Conservation (phyloP, 2,113 vertebrate genomes). For the Rhinoderma darwinii region DNA sequence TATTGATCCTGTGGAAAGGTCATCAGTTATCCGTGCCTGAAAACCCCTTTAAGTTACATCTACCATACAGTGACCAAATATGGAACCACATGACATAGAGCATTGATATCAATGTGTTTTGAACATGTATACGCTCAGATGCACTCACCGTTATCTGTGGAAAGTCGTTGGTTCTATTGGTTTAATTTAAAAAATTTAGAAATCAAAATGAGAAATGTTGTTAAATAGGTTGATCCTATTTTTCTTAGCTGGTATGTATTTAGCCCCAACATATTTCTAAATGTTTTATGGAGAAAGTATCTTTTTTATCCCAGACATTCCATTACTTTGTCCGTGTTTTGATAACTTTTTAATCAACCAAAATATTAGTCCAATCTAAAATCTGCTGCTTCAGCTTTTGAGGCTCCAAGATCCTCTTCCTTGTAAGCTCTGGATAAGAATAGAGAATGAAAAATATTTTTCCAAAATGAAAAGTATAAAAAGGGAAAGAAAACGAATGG, state of each 20-base stretch:
- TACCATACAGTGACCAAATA: too few relatives aligned
- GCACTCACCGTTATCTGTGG: too few relatives aligned
- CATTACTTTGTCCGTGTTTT: slow-evolving; percentile 15
- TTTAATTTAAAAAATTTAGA: not conserved
- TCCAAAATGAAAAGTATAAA: slow-evolving; percentile 32
- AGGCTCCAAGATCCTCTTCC: slow-evolving; percentile 27
- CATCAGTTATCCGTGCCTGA: too few relatives aligned
- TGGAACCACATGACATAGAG: not conserved
- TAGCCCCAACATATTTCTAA: not conserved
- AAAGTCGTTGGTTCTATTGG: not conserved
- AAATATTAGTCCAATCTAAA: slow-evolving; percentile 29
- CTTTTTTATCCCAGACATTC: slow-evolving; percentile 4
- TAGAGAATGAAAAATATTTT: slow-evolving; percentile 48
- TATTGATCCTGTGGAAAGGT: too few relatives aligned
- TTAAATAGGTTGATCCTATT: not conserved
- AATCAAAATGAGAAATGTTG: not conserved
- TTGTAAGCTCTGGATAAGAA: slow-evolving; percentile 27
- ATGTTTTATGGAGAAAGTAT: not conserved
- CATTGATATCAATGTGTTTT: not conserved
- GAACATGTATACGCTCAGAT: not conserved
- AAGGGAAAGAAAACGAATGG: slow-evolving; percentile 18
- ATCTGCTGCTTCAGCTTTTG: slow-evolving; percentile 43
- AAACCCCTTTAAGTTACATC: too few relatives aligned
- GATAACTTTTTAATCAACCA: slow-evolving; percentile 34
- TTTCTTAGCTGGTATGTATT: not conserved